A percentile compares a stretch with the other conserved stretches of the same genome.
Conservation (phyloP, 30 jellyfish, hydroid and myxozoan species). For the Nemopilema nomurai region DNA sequence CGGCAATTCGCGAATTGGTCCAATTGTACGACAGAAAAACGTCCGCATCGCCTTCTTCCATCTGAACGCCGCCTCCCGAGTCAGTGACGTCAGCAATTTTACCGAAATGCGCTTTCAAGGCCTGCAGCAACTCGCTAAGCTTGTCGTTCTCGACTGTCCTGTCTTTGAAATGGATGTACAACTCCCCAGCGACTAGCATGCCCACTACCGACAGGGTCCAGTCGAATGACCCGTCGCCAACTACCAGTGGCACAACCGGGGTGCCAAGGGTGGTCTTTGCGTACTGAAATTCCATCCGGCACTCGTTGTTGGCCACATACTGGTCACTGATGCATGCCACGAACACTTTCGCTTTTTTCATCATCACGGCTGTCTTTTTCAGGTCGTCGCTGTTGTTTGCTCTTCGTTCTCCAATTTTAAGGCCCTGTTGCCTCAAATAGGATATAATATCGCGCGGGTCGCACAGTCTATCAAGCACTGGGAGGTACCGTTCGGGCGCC, state of each 20-base stretch:
- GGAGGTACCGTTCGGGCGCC: slow-evolving; percentile 11
- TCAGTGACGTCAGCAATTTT: neutral
- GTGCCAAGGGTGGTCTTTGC: slow-evolving; percentile 62
- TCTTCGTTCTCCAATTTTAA: slow-evolving; percentile 45
- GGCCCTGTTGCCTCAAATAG: slow-evolving; percentile 43
- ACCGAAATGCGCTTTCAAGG: slow-evolving; percentile 33
- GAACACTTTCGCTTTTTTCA: slow-evolving; percentile 79
- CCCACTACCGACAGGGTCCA: slow-evolving; percentile 78
- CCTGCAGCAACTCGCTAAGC: slow-evolving; percentile 21
- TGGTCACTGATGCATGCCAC: slow-evolving; percentile 82
- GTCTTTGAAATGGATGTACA: slow-evolving; percentile 76
- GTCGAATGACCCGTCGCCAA: slow-evolving; percentile 80
- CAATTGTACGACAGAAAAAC: slow-evolving; percentile 69
- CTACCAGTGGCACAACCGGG: slow-evolving; percentile 80
- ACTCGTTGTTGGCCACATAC: slow-evolving; percentile 64
- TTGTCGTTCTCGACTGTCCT: slow-evolving; percentile 47
- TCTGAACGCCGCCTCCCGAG: neutral
- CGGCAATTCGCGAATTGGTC: slow-evolving; percentile 67
- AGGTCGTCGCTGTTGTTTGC: slow-evolving; percentile 24
- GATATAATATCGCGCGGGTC: slow-evolving; percentile 58
- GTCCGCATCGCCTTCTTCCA: slow-evolving; percentile 27
- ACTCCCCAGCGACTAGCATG: slow-evolving; percentile 76
- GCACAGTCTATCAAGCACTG: slow-evolving; percentile 34
- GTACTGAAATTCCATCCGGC: slow-evolving; percentile 84
- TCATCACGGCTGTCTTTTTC: slow-evolving; percentile 33